A percentile compares a stretch with the other conserved stretches of the same genome.
These are phyloP conservation scores for Takifugu rubripes DNA, from an alignment of 2,797 vertebrate genomes.

Conservation along the genomic window DNA sequence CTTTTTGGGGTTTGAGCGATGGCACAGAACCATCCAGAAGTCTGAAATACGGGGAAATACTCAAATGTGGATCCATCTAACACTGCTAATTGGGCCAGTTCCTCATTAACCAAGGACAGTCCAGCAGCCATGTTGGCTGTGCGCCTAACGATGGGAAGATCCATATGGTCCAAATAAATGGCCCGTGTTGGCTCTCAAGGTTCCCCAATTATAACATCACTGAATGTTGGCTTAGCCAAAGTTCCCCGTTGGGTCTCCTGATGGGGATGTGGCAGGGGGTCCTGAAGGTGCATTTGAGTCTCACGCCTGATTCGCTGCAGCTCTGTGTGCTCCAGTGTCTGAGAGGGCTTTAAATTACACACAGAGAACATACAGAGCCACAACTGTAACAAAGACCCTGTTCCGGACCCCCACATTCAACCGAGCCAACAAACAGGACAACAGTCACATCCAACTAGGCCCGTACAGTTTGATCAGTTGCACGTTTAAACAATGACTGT, in stretches of 20 bases:
- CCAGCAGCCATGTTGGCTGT: slow-evolving; percentile 65
- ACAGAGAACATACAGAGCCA: neutral
- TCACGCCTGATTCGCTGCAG: slow-evolving; percentile 26
- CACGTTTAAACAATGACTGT: too few species aligned
- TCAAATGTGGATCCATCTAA: slow-evolving; percentile 50
- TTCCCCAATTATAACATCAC: slow-evolving; percentile 69
- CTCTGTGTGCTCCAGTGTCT: slow-evolving; percentile 23
- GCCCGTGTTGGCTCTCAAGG: slow-evolving; percentile 57
- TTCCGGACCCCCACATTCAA: too few species aligned
- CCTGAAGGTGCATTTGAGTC: slow-evolving; percentile 34
- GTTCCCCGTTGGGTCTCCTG: slow-evolving; percentile 48
- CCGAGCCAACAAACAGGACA: too few species aligned
- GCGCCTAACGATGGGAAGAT: slow-evolving; percentile 73
- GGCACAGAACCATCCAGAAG: slow-evolving; percentile 31
- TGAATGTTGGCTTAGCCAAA: slow-evolving; percentile 49
- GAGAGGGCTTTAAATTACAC: slow-evolving; percentile 3
- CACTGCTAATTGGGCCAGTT: slow-evolving; percentile 66
- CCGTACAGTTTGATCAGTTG: too few species aligned
- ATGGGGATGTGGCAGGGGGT: slow-evolving; percentile 42
- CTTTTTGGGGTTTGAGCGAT: slow-evolving; percentile 11
- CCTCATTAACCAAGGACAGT: slow-evolving; percentile 61
- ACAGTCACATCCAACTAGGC: too few species aligned
- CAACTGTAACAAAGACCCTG: neutral
- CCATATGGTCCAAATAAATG: slow-evolving; percentile 77
- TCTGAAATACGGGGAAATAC: slow-evolving; percentile 36